Conservation (phyloP, 92 coral and sea anemone species). For the Chrysogorgia sp. region DNA sequence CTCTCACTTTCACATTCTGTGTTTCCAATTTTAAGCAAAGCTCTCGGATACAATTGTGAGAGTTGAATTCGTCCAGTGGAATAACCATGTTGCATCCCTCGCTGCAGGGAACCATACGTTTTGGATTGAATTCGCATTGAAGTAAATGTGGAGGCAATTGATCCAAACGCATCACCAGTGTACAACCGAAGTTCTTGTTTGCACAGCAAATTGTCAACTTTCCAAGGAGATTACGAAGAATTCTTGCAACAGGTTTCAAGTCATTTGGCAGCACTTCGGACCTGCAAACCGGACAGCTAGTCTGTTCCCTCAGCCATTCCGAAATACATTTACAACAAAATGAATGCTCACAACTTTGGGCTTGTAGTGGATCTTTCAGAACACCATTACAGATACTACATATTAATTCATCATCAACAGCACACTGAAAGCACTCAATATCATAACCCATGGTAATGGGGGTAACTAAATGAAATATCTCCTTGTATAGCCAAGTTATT, state of each 20-base stretch:
- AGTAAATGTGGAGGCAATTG: slow-evolving; percentile 73
- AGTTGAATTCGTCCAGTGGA: slow-evolving; percentile 81
- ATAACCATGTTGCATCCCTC: slow-evolving; percentile 90
- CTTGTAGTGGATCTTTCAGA: slow-evolving; percentile 87
- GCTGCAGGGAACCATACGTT: slow-evolving; percentile 80
- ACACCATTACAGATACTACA: slow-evolving; percentile 87
- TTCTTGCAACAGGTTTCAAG: slow-evolving; percentile 87
- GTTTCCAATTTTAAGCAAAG: slow-evolving; percentile 73
- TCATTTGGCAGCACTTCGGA: slow-evolving; percentile 72
- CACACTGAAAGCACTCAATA: slow-evolving; percentile 70
- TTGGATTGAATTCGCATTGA: slow-evolving; percentile 91
- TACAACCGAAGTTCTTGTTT: slow-evolving; percentile 82
- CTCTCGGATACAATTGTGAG: slow-evolving; percentile 90
- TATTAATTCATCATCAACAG: slow-evolving; percentile 81
- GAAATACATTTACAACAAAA: slow-evolving; percentile 92
- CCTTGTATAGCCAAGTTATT: too few relatives aligned
- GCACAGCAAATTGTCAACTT: slow-evolving; percentile 82
- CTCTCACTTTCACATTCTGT: slow-evolving; percentile 80
- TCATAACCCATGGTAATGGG: slow-evolving; percentile 83
- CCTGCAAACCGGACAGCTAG: slow-evolving; percentile 85
- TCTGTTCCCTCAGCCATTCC: slow-evolving; percentile 87
- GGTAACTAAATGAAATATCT: too few relatives aligned
- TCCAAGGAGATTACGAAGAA: slow-evolving; percentile 78
- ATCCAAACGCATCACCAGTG: slow-evolving; percentile 74
- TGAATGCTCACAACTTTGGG: slow-evolving; percentile 90